These are phyloP conservation scores for Micronisus gabar DNA, from an alignment of 2,113 vertebrate genomes.

Conservation along the genomic window DNA sequence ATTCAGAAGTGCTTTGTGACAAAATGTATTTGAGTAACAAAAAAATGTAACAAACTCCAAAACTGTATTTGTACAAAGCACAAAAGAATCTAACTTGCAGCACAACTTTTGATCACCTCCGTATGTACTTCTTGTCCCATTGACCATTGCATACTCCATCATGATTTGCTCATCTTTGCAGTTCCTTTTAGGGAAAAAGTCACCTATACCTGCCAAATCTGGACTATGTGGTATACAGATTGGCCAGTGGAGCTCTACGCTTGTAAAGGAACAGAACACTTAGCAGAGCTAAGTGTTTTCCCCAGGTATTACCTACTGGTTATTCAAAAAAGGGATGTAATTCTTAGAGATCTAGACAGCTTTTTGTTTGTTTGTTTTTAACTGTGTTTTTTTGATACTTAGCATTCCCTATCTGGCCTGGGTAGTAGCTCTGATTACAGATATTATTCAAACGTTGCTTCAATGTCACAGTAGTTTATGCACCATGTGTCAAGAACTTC, in stretches of 20 bases:
- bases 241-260: background rate
- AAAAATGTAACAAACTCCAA: background rate
- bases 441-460: background rate
- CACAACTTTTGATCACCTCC: background rate
- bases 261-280: background rate
- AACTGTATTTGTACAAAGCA: background rate
- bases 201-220: background rate
- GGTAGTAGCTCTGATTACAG: background rate
- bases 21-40: background rate
- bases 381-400: background rate
- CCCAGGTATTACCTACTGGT: background rate
- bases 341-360: background rate
- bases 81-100: background rate
- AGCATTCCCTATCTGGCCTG: background rate
- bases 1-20: background rate
- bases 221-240: background rate
- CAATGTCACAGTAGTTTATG: background rate
- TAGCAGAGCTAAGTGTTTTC: background rate
- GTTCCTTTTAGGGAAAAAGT: background rate
- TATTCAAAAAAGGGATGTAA: background rate
- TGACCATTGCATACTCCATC: background rate
- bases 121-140: background rate
- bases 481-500: background rate
- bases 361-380: background rate
- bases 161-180: background rate